Evolutionary conservation across 2,888 invertebrate genomes (phyloP).

Genomic region (Drosophila cognata): DNA sequence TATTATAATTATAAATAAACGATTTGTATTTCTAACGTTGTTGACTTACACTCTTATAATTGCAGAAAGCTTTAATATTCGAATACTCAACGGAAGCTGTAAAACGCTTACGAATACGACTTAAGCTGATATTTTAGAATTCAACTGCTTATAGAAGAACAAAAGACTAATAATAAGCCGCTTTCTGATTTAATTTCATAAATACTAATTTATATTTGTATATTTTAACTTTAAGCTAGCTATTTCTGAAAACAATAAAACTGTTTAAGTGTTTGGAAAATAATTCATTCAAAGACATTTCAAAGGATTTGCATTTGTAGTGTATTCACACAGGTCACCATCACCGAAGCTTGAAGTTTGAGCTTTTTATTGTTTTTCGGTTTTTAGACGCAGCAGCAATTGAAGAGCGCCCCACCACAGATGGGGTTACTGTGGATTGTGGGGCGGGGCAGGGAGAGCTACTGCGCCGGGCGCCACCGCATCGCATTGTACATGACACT

Average conservation of each 20-base stretch:
- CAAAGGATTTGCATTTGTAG: constrained; percentile 21
- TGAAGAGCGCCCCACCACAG: constrained; percentile 57
- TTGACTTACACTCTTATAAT: not conserved
- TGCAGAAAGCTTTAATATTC: not conserved
- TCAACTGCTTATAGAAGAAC: not conserved
- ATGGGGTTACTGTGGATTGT: not conserved
- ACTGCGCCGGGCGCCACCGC: constrained; percentile 41
- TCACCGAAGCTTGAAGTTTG: constrained; percentile 28
- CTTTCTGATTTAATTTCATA: not conserved
- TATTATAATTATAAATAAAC: not conserved
- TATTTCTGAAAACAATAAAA: not conserved
- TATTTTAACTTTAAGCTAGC: not conserved
- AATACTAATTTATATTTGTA: not conserved
- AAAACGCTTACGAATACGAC: not conserved
- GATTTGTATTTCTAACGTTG: not conserved
- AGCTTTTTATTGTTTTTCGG: constrained; percentile 78
- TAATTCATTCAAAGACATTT: not conserved
- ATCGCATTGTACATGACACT: constrained; percentile 58
- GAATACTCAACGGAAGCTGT: not conserved
- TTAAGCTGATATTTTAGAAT: not conserved
- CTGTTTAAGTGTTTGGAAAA: not conserved
- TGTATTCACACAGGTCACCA: constrained; percentile 22
- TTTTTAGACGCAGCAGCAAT: constrained; percentile 74
- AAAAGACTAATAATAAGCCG: not conserved
- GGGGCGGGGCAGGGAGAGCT: constrained; percentile 27